Percentiles rank a stretch among this genome's conserved stretches.
These are phyloP conservation scores for Austrofundulus limnaeus DNA, from an alignment of 2,113 vertebrate genomes.

Conservation along the genomic window DNA sequence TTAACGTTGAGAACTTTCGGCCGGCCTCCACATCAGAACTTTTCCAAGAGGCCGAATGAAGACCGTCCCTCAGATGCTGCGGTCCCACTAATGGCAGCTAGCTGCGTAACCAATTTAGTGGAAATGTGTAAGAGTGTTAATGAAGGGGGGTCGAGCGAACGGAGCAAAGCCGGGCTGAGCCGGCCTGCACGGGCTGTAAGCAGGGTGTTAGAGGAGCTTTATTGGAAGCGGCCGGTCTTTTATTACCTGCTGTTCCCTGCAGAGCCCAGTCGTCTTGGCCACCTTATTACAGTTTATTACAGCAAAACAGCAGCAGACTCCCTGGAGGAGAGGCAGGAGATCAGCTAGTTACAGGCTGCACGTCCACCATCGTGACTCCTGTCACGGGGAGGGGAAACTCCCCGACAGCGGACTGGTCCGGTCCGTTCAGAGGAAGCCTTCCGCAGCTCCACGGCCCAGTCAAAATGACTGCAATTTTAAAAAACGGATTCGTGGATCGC, in stretches of 20 bases:
- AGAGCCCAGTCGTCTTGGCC: constrained; percentile 58
- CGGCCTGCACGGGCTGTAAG: constrained; percentile 56
- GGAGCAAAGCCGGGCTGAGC: constrained; percentile 47
- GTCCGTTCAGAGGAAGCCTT: constrained; percentile 3
- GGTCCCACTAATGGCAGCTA: constrained; percentile 21
- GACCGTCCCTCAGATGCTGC: constrained; percentile 4
- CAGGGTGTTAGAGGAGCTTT: constrained; percentile 70
- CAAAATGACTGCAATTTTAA: constrained; percentile 31
- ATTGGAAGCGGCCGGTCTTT: constrained; percentile 70
- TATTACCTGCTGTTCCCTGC: constrained; percentile 72
- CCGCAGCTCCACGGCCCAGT: constrained; percentile 1
- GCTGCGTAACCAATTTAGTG: constrained; percentile 4
- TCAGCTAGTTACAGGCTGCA: constrained; percentile 49
- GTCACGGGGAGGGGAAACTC: constrained; percentile 10
- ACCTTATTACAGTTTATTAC: constrained; percentile 76
- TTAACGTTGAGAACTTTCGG: background rate
- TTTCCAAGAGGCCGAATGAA: constrained; percentile 1
- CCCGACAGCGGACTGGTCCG: background rate
- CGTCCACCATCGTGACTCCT: constrained; percentile 29
- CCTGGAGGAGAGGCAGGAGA: constrained; percentile 53
- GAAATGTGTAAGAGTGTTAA: constrained; percentile 41
- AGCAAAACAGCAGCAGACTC: constrained; percentile 63
- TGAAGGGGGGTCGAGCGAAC: constrained; percentile 34
- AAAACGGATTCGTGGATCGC: constrained; percentile 42
- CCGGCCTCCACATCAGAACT: constrained; percentile 14